Evolutionary conservation across 2,888 invertebrate genomes (phyloP).

Genomic region (Trachelus troglodyta): DNA sequence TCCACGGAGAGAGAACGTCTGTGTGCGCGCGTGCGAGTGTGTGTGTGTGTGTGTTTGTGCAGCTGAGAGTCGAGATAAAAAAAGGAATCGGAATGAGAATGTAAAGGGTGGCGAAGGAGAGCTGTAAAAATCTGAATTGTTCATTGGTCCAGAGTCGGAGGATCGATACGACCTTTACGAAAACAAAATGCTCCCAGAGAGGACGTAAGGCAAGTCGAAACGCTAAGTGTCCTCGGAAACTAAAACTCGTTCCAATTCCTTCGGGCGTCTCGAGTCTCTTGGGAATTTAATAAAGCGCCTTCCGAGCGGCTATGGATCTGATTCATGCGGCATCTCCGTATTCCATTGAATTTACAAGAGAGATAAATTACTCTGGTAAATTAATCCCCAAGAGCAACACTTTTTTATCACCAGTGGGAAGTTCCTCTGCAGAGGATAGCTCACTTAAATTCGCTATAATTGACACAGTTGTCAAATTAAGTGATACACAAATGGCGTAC

Average conservation of each 20-base stretch:
- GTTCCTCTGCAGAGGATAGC: background rate
- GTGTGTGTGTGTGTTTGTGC: background rate
- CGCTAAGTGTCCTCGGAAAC: background rate
- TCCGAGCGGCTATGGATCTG: background rate
- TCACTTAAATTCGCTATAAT: background rate
- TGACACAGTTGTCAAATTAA: background rate
- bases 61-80: background rate
- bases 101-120: background rate
- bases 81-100: background rate
- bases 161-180: background rate
- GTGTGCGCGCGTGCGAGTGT: too few relatives aligned
- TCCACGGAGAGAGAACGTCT: too few relatives aligned
- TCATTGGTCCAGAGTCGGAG: background rate
- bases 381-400: background rate
- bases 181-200: background rate
- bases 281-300: background rate
- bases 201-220: background rate
- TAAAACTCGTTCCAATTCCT: background rate
- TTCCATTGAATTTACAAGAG: background rate
- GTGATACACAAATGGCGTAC: background rate
- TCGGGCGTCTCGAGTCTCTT: background rate
- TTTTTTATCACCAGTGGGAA: background rate
- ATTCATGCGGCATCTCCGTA: background rate
- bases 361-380: background rate
- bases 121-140: background rate